Conservation (phyloP, 2,113 vertebrate genomes). For the Galeopterus variegatus region DNA sequence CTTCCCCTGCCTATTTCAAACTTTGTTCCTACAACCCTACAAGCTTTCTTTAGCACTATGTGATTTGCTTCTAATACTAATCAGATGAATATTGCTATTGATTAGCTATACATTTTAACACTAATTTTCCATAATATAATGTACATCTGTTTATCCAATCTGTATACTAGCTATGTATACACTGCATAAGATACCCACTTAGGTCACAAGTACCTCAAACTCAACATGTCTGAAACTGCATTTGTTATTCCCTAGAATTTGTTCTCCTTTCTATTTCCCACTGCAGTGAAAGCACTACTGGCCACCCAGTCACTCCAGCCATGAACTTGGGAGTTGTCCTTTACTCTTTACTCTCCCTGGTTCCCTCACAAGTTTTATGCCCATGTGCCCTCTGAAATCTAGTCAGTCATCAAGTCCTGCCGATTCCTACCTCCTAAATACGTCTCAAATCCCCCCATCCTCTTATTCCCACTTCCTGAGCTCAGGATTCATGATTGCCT, state of each 20-base stretch:
- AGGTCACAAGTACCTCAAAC: background rate
- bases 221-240: background rate
- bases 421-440: background rate
- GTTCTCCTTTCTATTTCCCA: background rate
- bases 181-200: background rate
- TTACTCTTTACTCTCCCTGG: background rate
- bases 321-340: background rate
- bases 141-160: background rate
- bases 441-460: background rate
- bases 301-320: background rate
- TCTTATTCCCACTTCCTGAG: background rate
- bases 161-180: background rate
- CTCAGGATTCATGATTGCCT: background rate
- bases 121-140: background rate
- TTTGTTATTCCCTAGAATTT: background rate
- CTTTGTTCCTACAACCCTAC: background rate
- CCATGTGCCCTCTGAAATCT: background rate
- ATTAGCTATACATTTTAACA: background rate
- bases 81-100: background rate
- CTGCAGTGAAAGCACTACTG: background rate
- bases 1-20: slow-evolving; percentile 1
- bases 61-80: background rate
- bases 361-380: background rate
- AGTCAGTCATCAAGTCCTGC: background rate
- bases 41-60: background rate